Evolutionary conservation across 2,888 invertebrate genomes (phyloP), one percentile per base, ranked within the genome.

Genomic region (Eremobia ochroleuca): DNA sequence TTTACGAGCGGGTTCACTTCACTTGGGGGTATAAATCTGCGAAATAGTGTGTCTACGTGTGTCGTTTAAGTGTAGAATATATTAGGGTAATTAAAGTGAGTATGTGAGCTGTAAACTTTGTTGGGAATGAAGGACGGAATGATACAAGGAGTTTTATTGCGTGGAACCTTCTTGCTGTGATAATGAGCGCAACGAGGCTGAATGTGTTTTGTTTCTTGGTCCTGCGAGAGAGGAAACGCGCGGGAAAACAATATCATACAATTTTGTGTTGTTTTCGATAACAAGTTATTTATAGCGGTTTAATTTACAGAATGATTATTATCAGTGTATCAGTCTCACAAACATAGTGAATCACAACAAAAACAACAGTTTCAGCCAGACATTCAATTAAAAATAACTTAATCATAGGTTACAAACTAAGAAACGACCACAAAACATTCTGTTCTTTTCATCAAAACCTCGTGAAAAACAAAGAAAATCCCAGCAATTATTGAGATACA

Each of bases 1-100:
- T 88, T 87, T 87, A 87, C 69, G 88, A 86, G 11, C 59, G 34
- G 18, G 70, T 80, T 76, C 74, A 88, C 79, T 87, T 68, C 75
- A 74, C 81, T 76, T 28, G 34, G 65, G 74, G 73, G 65, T 71
- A 76, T 77, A 83, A 86, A 81, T 87, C 76, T 83, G 64, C 68
- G 49, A 82, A 75, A 87, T 76, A 83, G 75, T 80, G 75, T 82
- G 79, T 71, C 70, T 87, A 71, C 81, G 73, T 73, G 55, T 49
- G 71, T 74, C 71, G 68, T 76, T 62, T 67, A 62, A 64, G 59
- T 75, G 55, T 49, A 67, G 73, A 71, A 77, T 85, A 75, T 79
- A 87, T 87, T 78, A 73, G 28, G 34, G 59, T 79, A 67, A 82
- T 81, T 87, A 85, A 76, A 81, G 59, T 69, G 52, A 83, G 58